Base-by-base conservation (phyloP, 2,113 vertebrate genomes). In the Uria lomvia region DNA sequence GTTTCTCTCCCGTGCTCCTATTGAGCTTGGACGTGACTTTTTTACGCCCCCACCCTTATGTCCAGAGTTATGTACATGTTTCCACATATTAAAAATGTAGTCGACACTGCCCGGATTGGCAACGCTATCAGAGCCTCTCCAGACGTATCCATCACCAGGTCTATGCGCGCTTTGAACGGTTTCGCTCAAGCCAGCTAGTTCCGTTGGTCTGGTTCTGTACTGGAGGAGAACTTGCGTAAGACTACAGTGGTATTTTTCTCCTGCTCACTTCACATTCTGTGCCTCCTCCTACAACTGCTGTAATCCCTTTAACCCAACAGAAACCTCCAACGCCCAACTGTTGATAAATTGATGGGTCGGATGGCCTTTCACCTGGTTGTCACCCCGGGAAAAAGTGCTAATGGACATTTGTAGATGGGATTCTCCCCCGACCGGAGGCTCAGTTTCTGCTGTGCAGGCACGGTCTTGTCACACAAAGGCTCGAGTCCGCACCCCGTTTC, bases 41-140 rank as follows among this genome's bases (percentile, higher is more conserved):
- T 91, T 84, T 95, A 94, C 97, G 95, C 97, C 96, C 93, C 96
- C 97, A 94, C 95, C 96, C 97, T 97, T 97, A 95, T 97, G 96
- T 89, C 96, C 96, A 82, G 90, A 96, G 77, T 95, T 95, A 76
- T 47, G 90, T 95, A 91, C 93, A 90, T 65, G 81, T 86, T 94
- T 94, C 92, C 42, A 90, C 86, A 22, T 87, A 90, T 92, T 95
- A 94, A 95, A 97, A 96, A 91, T 77, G 91, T 58, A 83, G 38
- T 92, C 89, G 91, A 63, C 80, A 7, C 62, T 83, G 77, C 77
- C 93, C 18, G 10, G 52, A 83, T 91, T 95, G 84, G 76, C 89
- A 95, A 56, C 10, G 4, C 71, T 73, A 80, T 38, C 83, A 52
- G 63, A 97, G 81, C 74, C 58, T 90, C 85, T 92, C 18, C 89